Evolutionary conservation across 2,113 vertebrate genomes (phyloP).

Genomic region (Oreochromis tanganicae): DNA sequence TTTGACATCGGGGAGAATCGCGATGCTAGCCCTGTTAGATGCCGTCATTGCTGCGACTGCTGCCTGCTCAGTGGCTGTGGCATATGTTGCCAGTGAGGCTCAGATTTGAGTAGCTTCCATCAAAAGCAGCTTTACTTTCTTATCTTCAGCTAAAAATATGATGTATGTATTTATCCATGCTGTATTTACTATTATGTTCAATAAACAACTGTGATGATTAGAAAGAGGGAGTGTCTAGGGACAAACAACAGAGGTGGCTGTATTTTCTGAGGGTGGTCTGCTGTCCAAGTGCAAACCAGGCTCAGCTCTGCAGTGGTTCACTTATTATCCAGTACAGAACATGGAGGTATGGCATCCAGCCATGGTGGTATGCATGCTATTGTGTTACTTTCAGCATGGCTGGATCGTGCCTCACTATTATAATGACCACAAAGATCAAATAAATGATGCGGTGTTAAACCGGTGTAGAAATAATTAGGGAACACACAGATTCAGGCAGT

Average conservation of each 20-base stretch:
- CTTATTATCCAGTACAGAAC: conserved; percentile 7
- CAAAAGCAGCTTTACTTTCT: neutral
- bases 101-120: neutral
- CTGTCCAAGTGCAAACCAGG: conserved; percentile 4
- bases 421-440: conserved; percentile 50
- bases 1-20: neutral
- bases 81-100: neutral
- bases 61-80: neutral
- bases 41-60: neutral
- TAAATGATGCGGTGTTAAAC: conserved; percentile 44
- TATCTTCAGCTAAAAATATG: neutral
- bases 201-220: neutral
- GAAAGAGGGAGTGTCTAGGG: neutral
- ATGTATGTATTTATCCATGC: neutral
- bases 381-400: conserved; percentile 36
- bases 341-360: conserved; percentile 41
- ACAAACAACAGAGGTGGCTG: neutral
- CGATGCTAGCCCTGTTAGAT: neutral
- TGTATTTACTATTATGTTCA: neutral
- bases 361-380: conserved; percentile 38
- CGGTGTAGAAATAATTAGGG: conserved; percentile 5
- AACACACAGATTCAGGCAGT: conserved; percentile 22
- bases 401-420: conserved; percentile 34
- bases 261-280: conserved; percentile 34
- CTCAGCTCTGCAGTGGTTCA: conserved; percentile 1